Evolutionary conservation across 1,140 invertebrate genomes (phyloP), one percentile per base, ranked within the genome.

Genomic region (Drosophila eugracilis): DNA sequence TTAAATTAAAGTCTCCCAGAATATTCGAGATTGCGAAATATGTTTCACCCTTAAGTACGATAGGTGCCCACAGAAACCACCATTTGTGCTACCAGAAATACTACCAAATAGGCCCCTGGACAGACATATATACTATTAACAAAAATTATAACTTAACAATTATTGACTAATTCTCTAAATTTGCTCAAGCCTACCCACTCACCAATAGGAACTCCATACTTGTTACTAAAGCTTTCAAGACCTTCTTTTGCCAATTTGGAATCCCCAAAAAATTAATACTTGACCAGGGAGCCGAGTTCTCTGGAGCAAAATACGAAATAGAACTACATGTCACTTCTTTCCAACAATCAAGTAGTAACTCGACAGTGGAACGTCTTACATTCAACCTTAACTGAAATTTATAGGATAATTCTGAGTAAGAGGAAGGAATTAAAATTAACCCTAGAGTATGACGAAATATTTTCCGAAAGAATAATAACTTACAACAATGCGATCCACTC

Each of bases 351-450:
- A 39, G 15, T 41, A 21, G 55, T 17, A 39, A 62, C 7, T 15
- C 58, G 9, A 26, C 41, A 4, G 39, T 54, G 0, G 30, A 63
- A 36, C 9, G 59, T 1, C 15, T n/a, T 54, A 9, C 49, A 63
- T 36, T 65, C 52, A 4, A 47, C 60, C 9, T 17, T 55, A 12
- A 55, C 50, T 1, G 60, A 65, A 57, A 45, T 47, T 2, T 48
- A 57, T n/a, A 39, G 32, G 10, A 39, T 65, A 48, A 47, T 57
- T 3, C 14, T 57, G 9, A 39, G 14, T 4, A 53, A 45, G 26
- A 48, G 21, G 10, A 54, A 39, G 14, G 44, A 45, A 30, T 6
- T 15, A n/a, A 17, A 54, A 26, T 15, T 65, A 14, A 19, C 42
- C 12, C 6, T n/a, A 14, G 50, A 63, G 1, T 44, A 55, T 7